These are phyloP conservation scores for Promerops cafer DNA, from an alignment of 2,113 vertebrate genomes.

Conservation along the genomic window DNA sequence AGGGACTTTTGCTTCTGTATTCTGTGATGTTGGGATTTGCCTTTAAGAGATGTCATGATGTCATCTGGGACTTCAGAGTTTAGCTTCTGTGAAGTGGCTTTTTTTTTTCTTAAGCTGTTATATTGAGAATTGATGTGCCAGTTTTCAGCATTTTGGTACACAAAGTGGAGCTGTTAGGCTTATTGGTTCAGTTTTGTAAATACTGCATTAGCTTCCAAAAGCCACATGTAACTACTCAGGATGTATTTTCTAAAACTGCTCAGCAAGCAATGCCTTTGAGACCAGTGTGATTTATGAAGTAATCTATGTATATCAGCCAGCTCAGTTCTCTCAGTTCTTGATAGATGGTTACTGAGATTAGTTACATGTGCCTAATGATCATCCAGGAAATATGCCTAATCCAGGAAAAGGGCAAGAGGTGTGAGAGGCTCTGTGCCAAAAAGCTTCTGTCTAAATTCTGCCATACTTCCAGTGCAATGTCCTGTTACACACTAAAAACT, in stretches of 20 bases:
- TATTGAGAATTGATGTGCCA: not conserved
- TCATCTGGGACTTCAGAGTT: not conserved
- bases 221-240: not conserved
- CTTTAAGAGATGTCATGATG: not conserved
- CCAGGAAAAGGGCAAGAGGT: not conserved
- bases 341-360: conserved; percentile 31
- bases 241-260: not conserved
- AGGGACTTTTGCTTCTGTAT: not conserved
- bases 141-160: not conserved
- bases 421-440: not conserved
- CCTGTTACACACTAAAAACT: not conserved
- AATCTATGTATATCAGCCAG: not conserved
- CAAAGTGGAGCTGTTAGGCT: not conserved
- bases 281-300: conserved; percentile 3
- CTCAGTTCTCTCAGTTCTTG: conserved; percentile 21
- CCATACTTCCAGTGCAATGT: not conserved
- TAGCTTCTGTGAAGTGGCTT: not conserved
- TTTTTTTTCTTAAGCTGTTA: not conserved
- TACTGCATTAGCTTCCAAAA: not conserved
- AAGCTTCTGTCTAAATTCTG: not conserved
- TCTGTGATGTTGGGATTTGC: not conserved
- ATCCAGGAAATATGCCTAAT: conserved; percentile 33
- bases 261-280: not conserved
- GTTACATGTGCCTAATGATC: conserved; percentile 23
- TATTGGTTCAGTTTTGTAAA: not conserved